Conservation (phyloP, 2,113 vertebrate genomes). For the Oreotrochilus melanogaster region DNA sequence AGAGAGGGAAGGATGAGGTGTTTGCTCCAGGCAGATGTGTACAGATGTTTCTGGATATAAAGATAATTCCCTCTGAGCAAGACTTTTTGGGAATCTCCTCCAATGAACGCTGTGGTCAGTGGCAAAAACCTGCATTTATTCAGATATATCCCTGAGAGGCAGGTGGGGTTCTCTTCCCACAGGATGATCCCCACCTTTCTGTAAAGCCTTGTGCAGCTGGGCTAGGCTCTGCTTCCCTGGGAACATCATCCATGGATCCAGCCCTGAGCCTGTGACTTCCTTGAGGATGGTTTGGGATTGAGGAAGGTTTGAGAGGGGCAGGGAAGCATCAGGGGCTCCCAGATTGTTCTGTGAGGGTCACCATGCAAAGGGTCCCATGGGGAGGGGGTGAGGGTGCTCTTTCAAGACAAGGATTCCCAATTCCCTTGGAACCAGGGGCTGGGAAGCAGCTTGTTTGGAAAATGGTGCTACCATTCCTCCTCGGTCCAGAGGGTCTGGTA, state of each 20-base stretch:
- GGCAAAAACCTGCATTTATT: background rate
- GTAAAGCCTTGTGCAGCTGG: background rate
- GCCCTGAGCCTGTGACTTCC: background rate
- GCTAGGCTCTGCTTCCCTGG: background rate
- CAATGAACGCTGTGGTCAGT: constrained; percentile 10
- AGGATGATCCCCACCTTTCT: background rate
- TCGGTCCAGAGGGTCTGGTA: background rate
- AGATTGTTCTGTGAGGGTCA: background rate
- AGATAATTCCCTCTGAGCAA: background rate
- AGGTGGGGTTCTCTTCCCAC: background rate
- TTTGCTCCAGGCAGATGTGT: background rate
- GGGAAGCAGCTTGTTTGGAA: background rate
- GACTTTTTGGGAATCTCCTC: background rate
- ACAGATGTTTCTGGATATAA: background rate
- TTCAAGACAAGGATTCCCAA: too few relatives aligned
- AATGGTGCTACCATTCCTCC: background rate
- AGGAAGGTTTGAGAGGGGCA: too few relatives aligned
- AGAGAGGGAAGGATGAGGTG: background rate
- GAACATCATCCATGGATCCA: background rate
- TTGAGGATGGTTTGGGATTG: background rate
- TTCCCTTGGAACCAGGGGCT: background rate
- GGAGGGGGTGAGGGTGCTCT: background rate
- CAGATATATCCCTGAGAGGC: background rate
- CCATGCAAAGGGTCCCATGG: background rate
- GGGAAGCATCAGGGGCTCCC: too few relatives aligned